Conservation (phyloP, 2,113 vertebrate genomes). For the Otis tarda region DNA sequence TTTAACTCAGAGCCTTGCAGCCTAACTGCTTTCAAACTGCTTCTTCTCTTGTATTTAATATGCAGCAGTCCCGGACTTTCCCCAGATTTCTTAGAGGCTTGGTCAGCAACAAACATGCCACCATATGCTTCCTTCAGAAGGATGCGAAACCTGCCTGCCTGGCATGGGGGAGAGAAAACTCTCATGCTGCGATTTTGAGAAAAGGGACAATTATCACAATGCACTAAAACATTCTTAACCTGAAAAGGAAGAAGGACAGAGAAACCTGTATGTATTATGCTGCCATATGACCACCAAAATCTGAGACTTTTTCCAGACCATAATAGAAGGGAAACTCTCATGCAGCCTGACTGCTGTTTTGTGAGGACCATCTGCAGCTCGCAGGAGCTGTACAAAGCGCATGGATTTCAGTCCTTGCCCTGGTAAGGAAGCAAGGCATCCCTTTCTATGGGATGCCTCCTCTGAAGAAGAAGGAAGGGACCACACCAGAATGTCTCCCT, state of each 20-base stretch:
- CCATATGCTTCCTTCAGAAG: fast-evolving
- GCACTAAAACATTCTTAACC: not conserved
- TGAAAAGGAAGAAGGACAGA: not conserved
- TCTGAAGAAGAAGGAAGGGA: not conserved
- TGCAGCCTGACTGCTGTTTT: not conserved
- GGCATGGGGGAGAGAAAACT: not conserved
- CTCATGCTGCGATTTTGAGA: not conserved
- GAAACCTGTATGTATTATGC: fast-evolving
- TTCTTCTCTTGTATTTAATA: not conserved
- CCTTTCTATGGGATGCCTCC: not conserved
- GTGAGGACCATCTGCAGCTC: not conserved
- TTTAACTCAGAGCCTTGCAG: not conserved
- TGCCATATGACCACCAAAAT: not conserved
- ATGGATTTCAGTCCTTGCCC: not conserved
- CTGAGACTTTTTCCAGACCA: not conserved
- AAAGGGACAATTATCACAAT: not conserved
- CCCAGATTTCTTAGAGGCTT: not conserved
- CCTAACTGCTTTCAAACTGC: not conserved
- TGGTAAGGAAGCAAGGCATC: not conserved
- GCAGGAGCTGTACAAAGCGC: fast-evolving
- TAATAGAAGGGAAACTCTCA: not conserved
- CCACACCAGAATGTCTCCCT: not conserved
- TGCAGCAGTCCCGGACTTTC: not conserved
- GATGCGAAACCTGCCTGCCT: not conserved
- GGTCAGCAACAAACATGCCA: not conserved